These are phyloP conservation scores for Trichomalopsis sarcophagae DNA, from an alignment of 1,140 invertebrate genomes.

Conservation along the genomic window DNA sequence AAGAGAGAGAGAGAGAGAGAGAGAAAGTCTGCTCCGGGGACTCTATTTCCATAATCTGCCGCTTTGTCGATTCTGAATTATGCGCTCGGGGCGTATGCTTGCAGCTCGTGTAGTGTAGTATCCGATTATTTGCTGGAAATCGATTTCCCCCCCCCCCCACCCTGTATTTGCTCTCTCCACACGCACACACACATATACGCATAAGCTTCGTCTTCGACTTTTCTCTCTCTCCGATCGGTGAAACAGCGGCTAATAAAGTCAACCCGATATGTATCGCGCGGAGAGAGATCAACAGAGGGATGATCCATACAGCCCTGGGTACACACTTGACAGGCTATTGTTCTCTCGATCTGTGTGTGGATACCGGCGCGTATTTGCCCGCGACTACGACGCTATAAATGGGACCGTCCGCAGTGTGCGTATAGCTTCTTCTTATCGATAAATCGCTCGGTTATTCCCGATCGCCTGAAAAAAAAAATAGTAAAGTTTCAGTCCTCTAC, in stretches of 20 bases:
- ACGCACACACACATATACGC: neutral
- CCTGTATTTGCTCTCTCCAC: slow-evolving; percentile 60
- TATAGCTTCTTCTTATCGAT: slow-evolving; percentile 49
- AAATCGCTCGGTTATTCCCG: slow-evolving; percentile 49
- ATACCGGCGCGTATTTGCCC: neutral
- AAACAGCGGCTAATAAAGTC: neutral
- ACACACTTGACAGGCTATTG: neutral
- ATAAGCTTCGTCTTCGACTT: neutral
- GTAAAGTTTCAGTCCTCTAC: neutral
- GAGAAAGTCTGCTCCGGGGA: slow-evolving; percentile 59
- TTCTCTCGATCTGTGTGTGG: no score
- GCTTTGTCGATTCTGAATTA: slow-evolving; percentile 75
- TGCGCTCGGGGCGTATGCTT: slow-evolving; percentile 57
- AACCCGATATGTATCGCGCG: no score
- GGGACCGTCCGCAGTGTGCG: neutral
- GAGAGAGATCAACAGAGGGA: no score
- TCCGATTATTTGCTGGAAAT: slow-evolving; percentile 73
- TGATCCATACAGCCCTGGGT: no score
- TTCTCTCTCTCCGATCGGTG: neutral
- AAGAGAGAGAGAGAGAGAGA: slow-evolving; percentile 49
- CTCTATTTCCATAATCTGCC: slow-evolving; percentile 75
- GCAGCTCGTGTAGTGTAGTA: slow-evolving; percentile 56
- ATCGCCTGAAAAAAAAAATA: no score
- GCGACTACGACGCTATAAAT: no score
- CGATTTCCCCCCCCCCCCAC: slow-evolving; percentile 71